Evolutionary conservation across 2,888 invertebrate genomes (phyloP).

Genomic region (Agapostemon virescens): DNA sequence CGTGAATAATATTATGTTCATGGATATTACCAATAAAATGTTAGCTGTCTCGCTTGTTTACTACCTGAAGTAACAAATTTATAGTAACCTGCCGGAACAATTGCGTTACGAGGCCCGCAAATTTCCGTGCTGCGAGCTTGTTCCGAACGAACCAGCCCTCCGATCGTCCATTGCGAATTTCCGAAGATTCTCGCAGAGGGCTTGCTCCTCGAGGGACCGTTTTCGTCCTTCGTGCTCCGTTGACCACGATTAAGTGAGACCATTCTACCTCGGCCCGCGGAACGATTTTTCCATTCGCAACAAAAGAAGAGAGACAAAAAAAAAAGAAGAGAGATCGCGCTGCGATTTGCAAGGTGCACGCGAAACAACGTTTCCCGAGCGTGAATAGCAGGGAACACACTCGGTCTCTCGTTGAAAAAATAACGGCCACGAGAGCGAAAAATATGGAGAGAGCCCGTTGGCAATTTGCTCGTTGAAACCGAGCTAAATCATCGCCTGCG

Average conservation of each 20-base stretch:
- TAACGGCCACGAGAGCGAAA: not conserved
- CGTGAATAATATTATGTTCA: too few species aligned
- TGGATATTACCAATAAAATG: too few species aligned
- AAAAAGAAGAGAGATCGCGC: not conserved
- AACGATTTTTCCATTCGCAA: not conserved
- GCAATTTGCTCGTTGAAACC: not conserved
- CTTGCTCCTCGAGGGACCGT: conserved; percentile 2
- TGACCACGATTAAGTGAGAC: not conserved
- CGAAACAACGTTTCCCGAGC: not conserved
- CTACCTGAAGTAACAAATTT: too few species aligned
- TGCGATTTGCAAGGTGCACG: not conserved
- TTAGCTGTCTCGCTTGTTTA: too few species aligned
- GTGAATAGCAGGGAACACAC: not conserved
- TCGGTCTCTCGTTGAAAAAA: not conserved
- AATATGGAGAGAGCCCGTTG: not conserved
- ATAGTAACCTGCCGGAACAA: too few species aligned
- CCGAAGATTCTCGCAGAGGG: not conserved
- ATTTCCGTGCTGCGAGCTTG: not conserved
- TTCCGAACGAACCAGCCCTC: not conserved
- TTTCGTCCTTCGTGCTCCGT: not conserved
- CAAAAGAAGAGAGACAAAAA: too few species aligned
- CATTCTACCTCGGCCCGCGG: not conserved
- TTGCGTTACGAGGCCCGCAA: not conserved
- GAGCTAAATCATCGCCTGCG: not conserved
- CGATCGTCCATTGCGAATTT: not conserved